Evolutionary conservation across 2,888 invertebrate genomes (phyloP), one percentile per base, ranked within the genome.

Genomic region (Isoperla grammatica): DNA sequence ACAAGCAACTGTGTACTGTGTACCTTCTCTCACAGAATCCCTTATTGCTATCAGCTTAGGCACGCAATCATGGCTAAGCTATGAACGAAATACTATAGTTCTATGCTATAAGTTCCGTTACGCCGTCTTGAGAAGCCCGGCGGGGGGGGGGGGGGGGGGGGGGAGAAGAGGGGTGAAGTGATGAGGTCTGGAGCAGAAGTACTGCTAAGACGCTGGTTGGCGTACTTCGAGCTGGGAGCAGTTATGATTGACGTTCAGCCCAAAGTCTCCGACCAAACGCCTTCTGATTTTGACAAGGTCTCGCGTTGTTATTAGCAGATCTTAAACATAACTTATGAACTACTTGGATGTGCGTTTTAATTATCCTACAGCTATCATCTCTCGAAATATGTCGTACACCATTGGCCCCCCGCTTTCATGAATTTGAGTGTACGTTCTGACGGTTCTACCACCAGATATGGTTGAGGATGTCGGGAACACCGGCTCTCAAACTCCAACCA

Each of bases 301-400:
- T 37, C 19, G 53, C 37, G 53, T 39, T 53, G 53, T 53, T 53
- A 53, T 53, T 39, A 53, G 19, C 53, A 53, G 53, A 53, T 53
- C 53, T 53, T 53, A 53, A 53, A 39, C 53, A 37, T 37, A 37
- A 39, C 37, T 53, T 53, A 53, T 53, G 19, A 53, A 53, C 29
- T 15, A 13, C 4, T 50, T 35, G 17, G 46, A 50, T 50, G 35
- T 15, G 15, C 23, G 29, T n/a, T 29, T 50, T 23, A 8, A 35
- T 15, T 11, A 15, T 45, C 11, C 11, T 19, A n/a, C 19, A 13
- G 13, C 45, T 19, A 15, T 15, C 45, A 19, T 45, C 19, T 13
- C 46, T 22, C 17, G 8, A 29, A 29, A 29, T 29, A 29, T 29
- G 29, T 29, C 29, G 29, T 29, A 8, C 8, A 4, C 29, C 29